Evolutionary conservation across 2,113 vertebrate genomes (phyloP), one percentile per base, ranked within the genome.

Genomic region (Callipepla squamata): DNA sequence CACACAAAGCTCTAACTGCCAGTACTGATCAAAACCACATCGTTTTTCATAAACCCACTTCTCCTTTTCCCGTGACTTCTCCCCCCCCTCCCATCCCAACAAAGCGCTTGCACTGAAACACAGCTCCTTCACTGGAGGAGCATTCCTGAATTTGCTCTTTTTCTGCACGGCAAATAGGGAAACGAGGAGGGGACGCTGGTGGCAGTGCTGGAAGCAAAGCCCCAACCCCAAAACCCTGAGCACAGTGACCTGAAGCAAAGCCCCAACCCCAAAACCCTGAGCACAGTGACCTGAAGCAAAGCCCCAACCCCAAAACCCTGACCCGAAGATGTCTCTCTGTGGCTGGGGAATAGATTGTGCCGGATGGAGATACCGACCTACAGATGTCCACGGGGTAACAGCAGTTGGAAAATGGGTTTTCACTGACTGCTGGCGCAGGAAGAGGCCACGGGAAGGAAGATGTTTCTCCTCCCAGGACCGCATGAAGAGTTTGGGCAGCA

Each of bases 131-230:
- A 22, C 34, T 22, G 38, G 61, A 86, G 40, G 38, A 44, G 32
- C 11, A 42, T 0, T 9, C 48, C 5, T 20, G 3, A 0, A 40
- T 48, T 74, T 53, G 28, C 45, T 30, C 44, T 47, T 1, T 0
- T 34, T 28, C 9, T 9, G 51, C 38, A 8, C 20, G 32, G 9
- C 44, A 12, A 32, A 25, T 0, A 1, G 69, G 47, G 26, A n/a
- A 76, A 25, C 8, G 1, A 30, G 34, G 72, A 70, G 58, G 42
- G 44, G 66, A 16, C 5, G 14, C 8, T 28, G 1, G 25, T 3
- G 4, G 19, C 42, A 15, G 76, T 1, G 7, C 47, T 3, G 5
- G 22, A 30, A 62, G 47, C 20, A 1, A 19, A 51, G 38, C 2
- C 45, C 36, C 2, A 11, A 51, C 36, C 14, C 23, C 1, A 6